Percentiles rank a stretch among this genome's conserved stretches.
These are phyloP conservation scores for Clamator glandarius DNA, from an alignment of 2,797 vertebrate species.

Conservation along the genomic window DNA sequence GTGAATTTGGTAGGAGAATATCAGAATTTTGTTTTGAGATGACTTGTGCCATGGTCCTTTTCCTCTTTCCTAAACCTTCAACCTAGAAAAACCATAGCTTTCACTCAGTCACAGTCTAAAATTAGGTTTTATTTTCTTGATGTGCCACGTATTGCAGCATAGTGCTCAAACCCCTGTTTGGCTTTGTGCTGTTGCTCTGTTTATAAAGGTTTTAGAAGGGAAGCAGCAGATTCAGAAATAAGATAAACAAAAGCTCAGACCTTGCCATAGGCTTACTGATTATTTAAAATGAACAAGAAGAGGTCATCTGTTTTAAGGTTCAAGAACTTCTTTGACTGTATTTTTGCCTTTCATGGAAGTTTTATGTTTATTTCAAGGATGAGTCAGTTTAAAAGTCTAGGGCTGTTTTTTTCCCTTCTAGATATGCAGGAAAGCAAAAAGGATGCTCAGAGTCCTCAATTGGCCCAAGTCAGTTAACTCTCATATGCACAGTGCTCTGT, in stretches of 20 bases:
- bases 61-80: background rate
- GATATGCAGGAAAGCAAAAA: background rate
- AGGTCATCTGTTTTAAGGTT: background rate
- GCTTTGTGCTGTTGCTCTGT: background rate
- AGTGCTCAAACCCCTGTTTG: background rate
- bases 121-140: background rate
- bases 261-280: background rate
- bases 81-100: background rate
- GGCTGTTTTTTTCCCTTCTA: background rate
- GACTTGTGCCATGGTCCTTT: background rate
- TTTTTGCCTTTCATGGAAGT: background rate
- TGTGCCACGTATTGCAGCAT: background rate
- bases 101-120: background rate
- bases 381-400: background rate
- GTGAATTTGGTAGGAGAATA: background rate
- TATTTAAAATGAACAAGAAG: background rate
- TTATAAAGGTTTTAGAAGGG: background rate
- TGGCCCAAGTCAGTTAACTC: background rate
- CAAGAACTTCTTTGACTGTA: background rate
- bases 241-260: constrained; percentile 13
- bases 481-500: background rate
- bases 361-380: background rate
- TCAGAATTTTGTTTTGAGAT: background rate
- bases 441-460: background rate
- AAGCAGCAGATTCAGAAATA: background rate